These are phyloP conservation scores for Danio aesculapii DNA, from an alignment of 2,797 vertebrate genomes.

Conservation along the genomic window DNA sequence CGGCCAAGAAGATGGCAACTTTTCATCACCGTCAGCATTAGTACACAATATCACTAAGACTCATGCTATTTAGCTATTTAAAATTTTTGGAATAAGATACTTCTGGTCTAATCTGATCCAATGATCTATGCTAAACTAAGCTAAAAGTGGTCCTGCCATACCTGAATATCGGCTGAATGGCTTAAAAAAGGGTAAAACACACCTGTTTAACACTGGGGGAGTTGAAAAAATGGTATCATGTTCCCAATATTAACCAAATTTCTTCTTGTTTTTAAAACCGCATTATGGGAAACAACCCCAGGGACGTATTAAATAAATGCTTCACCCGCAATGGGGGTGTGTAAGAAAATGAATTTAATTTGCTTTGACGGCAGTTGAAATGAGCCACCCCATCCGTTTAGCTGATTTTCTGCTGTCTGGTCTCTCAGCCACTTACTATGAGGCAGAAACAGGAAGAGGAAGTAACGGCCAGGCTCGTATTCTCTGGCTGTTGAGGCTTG, in stretches of 20 bases:
- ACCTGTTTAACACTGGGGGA: too few relatives aligned
- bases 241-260: neutral
- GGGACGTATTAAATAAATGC: neutral
- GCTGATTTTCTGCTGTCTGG: slow-evolving; percentile 58
- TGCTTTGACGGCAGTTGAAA: slow-evolving; percentile 50
- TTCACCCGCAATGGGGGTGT: slow-evolving; percentile 22
- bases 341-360: slow-evolving; percentile 20
- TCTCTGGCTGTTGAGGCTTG: slow-evolving; percentile 71
- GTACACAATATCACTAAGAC: too few relatives aligned
- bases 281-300: neutral
- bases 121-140: too few relatives aligned
- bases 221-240: too few relatives aligned
- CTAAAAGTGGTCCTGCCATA: too few relatives aligned
- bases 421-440: slow-evolving; percentile 72
- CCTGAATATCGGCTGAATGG: too few relatives aligned
- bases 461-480: slow-evolving; percentile 67
- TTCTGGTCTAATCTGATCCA: too few relatives aligned
- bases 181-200: too few relatives aligned
- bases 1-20: too few relatives aligned
- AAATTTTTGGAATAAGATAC: too few relatives aligned
- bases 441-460: slow-evolving; percentile 71
- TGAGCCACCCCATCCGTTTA: slow-evolving; percentile 48
- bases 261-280: neutral
- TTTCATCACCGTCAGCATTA: too few relatives aligned
- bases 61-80: too few relatives aligned